Base-by-base conservation (phyloP, 2,797 vertebrate species). In the Eutrigla gurnardus region DNA sequence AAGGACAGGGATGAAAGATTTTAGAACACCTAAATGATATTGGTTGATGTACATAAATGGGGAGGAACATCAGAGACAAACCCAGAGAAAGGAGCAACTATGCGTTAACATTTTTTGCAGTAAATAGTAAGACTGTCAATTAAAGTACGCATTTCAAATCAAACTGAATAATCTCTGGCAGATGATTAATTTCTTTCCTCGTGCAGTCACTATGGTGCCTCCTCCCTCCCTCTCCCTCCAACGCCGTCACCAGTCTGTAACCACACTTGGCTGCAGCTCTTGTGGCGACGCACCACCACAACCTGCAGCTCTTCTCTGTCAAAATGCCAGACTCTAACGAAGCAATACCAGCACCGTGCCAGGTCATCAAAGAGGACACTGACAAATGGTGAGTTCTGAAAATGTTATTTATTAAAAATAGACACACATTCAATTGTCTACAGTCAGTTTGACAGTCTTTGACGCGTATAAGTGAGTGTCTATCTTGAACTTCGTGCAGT, bases 281-380 rank as follows among this genome's bases (percentile, higher is more conserved):
- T 65, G 69, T 77, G 95, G 86, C 92, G 95, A 77, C 89, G 92
- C 88, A 95, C 94, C 91, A 95, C 94, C 87, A 95, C 93, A 80
- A 95, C 94, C 94, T 81, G 93, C 93, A 2, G 94, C 95, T 85
- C 94, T 61, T 43, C 47, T 59, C 89, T 95, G 82, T 96, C 93
- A 96, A 93, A 93, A 97, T 97, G 94, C 96, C 95, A 58, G 95
- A 95, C 55, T 91, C 61, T 46, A 84, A 88, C 10, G 86, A 89
- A 54, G 77, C 83, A 1, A 78, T 75, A 49, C 90, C 93, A 75
- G 85, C 93, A 52, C 70, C 93, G 5, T 86, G 94, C 86, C 90
- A 91, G 83, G 80, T 91, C 43, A 93, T 94, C 83, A 92, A 86
- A 73, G 86, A 80, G 46, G 84, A 93, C 10, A 46, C 75, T 58